These are phyloP conservation scores for Dorcus parallelipipedus DNA, from an alignment of 2,888 invertebrate genomes.

Conservation along the genomic window DNA sequence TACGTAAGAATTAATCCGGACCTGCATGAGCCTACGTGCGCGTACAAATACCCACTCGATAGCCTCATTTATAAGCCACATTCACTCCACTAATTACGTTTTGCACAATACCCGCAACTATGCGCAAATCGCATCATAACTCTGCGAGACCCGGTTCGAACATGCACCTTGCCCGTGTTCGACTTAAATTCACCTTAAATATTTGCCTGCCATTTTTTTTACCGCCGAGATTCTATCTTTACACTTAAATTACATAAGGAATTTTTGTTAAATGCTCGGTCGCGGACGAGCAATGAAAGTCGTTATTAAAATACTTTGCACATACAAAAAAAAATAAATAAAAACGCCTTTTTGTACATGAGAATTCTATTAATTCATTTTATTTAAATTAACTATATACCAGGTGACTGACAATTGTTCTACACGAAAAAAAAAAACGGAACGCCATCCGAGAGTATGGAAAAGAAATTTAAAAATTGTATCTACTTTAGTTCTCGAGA, in stretches of 20 bases:
- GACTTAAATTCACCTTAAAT: slow-evolving; percentile 1
- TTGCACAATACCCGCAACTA: slow-evolving; percentile 35
- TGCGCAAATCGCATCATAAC: slow-evolving; percentile 31
- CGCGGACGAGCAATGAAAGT: too few species aligned
- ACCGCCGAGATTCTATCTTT: not conserved
- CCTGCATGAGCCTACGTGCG: slow-evolving; percentile 14
- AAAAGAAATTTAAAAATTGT: too few species aligned
- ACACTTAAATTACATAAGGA: not conserved
- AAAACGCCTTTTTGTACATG: too few species aligned
- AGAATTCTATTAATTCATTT: too few species aligned
- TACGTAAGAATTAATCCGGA: slow-evolving; percentile 21
- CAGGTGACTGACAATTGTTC: too few species aligned
- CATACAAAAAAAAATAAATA: too few species aligned
- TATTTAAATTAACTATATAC: too few species aligned
- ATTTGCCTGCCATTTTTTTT: not conserved
- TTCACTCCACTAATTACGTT: slow-evolving; percentile 37
- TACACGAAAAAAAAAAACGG: too few species aligned
- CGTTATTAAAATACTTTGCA: too few species aligned
- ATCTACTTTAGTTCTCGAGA: too few species aligned
- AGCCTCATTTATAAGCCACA: slow-evolving; percentile 38
- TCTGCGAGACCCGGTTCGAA: slow-evolving; percentile 13
- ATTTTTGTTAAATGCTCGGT: too few species aligned
- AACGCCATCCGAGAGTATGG: too few species aligned
- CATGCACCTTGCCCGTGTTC: slow-evolving; percentile 1
- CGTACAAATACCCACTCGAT: slow-evolving; percentile 34